Evolutionary conservation across 2,113 vertebrate genomes (phyloP), one percentile per base, ranked within the genome.

Genomic region (Mus pahari): DNA sequence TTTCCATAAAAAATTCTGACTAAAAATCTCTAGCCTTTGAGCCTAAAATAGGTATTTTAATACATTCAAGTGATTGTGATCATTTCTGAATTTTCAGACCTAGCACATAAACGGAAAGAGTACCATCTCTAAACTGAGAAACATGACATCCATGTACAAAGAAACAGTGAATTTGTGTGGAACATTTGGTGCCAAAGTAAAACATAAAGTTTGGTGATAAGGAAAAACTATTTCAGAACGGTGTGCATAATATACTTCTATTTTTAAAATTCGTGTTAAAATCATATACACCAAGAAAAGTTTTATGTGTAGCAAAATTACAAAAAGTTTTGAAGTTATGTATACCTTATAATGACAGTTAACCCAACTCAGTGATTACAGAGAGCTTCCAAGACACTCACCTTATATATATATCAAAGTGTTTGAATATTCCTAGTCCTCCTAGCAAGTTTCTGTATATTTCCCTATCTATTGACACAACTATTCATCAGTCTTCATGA

Each of bases 151-250:
- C 13, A 73, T 36, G 45, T 79, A 45, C 53, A 81, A 91, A 58
- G 36, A 86, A 42, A 19, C 26, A 83, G 22, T 22, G 70, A 60
- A 74, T 82, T 91, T 91, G 33, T 42, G 12, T 45, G 77, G 36
- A 92, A 94, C 74, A 22, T 20, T 71, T 75, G 14, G 75, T 45
- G 19, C 81, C 33, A 75, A 91, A n/a, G 45, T 94, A 70, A 91
- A 91, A 53, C 24, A 86, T 17, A 82, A 77, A 90, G 20, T 92
- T 90, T 8, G 78, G 36, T 84, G 45, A 66, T 82, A 92, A 88
- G 71, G 45, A 39, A 88, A 86, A 86, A 79, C 62, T 50, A 33
- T 39, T 88, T 3, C 70, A 94, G 53, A 90, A 68, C 39, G 87
- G 50, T 87, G 24, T 55, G 24, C 42, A n/a, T 62, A 90, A 78